These are phyloP conservation scores for Zele albiditarsus DNA, from an alignment of 2,888 invertebrate genomes.

Conservation along the genomic window DNA sequence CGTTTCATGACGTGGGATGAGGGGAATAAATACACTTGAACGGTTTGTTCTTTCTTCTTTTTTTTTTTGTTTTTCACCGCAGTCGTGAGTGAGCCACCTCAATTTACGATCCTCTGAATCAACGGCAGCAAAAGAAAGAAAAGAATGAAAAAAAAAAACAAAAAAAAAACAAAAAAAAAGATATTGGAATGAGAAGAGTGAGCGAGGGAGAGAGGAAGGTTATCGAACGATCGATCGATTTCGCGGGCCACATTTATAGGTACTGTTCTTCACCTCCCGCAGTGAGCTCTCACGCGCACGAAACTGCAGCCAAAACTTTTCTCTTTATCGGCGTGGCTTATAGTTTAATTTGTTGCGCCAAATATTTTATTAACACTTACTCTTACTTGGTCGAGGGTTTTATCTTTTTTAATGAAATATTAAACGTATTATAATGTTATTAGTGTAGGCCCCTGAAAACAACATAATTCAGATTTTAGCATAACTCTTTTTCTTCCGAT, in stretches of 20 bases:
- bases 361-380: background rate
- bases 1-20: background rate
- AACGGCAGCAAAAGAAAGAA: conserved; percentile 45
- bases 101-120: conserved; percentile 15
- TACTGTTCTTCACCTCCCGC: conserved; percentile 36
- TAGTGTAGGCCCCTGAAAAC: too few species aligned
- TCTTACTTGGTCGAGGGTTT: background rate
- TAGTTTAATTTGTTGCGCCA: background rate
- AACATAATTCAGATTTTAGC: too few species aligned
- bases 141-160: conserved; percentile 38
- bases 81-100: conserved; percentile 13
- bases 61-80: background rate
- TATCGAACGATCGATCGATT: conserved; percentile 44
- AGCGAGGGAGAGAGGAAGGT: conserved; percentile 10
- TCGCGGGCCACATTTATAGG: conserved; percentile 34
- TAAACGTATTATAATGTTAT: too few species aligned
- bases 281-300: conserved; percentile 37
- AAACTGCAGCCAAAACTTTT: background rate
- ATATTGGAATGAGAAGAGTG: conserved; percentile 29
- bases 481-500: too few species aligned
- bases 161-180: background rate
- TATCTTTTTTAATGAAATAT: too few species aligned
- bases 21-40: conserved; percentile 12
- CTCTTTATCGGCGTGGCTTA: conserved; percentile 50
- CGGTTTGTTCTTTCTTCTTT: background rate